Percentiles rank a stretch among this genome's conserved stretches.
phyloP scores from a whole-genome alignment of 2,797 vertebrate species.

The Betta splendens region DNA sequence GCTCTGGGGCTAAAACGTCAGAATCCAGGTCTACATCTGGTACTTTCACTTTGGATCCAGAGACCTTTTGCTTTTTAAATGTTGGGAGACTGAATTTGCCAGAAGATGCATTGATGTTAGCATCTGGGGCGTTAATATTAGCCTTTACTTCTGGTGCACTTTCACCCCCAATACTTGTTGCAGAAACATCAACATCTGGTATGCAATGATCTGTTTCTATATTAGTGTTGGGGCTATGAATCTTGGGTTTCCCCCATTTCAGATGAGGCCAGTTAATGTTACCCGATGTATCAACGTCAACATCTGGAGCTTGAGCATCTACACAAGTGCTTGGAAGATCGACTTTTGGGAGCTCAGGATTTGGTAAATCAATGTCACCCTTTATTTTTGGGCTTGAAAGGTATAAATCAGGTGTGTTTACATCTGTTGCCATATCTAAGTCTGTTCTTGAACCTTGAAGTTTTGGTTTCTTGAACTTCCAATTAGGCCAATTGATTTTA shows the following conservation, averaged over 20 bases:
- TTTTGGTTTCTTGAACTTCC: constrained; percentile 71
- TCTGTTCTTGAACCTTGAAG: constrained; percentile 57
- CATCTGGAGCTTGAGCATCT: constrained; percentile 50
- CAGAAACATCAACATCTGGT: constrained; percentile 52
- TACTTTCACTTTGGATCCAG: constrained; percentile 64
- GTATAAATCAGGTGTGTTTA: constrained; percentile 50
- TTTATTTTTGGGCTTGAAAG: constrained; percentile 63
- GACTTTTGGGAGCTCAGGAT: constrained; percentile 62
- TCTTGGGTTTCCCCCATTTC: constrained; percentile 70
- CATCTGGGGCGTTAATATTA: constrained; percentile 35
- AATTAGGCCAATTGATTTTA: constrained; percentile 69
- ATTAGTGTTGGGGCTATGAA: constrained; percentile 58
- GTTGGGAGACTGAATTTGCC: constrained; percentile 63
- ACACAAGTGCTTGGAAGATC: constrained; percentile 43
- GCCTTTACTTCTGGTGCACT: constrained; percentile 39
- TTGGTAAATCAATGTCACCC: constrained; percentile 23
- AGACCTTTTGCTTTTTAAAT: constrained; percentile 54
- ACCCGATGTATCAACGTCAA: constrained; percentile 58
- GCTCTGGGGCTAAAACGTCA: constrained; percentile 46
- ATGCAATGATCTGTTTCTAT: constrained; percentile 52
- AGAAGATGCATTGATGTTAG: constrained; percentile 51
- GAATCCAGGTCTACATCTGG: constrained; percentile 58
- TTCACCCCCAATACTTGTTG: constrained; percentile 46
- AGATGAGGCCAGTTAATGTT: constrained; percentile 70
- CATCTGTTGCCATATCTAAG: constrained; percentile 31